A percentile compares a stretch with the other conserved stretches of the same genome.
phyloP scores from a whole-genome alignment of 1,140 invertebrate species.

The Atta texana region DNA sequence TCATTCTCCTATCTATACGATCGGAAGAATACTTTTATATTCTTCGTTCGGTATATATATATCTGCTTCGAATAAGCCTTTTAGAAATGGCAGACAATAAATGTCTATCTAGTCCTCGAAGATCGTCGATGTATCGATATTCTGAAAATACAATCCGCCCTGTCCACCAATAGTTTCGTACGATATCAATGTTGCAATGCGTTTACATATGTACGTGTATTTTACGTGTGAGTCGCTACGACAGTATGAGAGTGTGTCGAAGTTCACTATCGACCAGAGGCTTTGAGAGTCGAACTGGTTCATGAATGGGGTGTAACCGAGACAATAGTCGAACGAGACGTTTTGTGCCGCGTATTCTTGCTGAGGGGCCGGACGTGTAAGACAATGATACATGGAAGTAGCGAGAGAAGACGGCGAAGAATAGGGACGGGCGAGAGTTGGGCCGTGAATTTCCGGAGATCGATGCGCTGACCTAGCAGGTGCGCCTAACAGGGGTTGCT shows the following conservation, averaged over 20 bases:
- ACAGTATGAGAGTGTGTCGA: not conserved
- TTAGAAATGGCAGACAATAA: constrained; percentile 54
- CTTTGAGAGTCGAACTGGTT: constrained; percentile 47
- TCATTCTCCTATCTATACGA: constrained; percentile 5
- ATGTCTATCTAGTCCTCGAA: constrained; percentile 27
- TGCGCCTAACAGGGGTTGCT: not conserved
- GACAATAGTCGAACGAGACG: constrained; percentile 48
- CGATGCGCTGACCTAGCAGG: constrained; percentile 59
- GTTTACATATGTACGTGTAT: not conserved
- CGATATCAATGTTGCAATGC: constrained; percentile 33
- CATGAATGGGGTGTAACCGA: constrained; percentile 49
- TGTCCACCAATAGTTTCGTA: constrained; percentile 31
- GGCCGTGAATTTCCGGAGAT: constrained; percentile 56
- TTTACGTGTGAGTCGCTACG: not conserved
- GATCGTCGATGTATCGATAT: constrained; percentile 53
- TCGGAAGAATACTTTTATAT: constrained; percentile 35
- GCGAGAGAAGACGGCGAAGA: constrained; percentile 24
- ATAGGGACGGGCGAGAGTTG: constrained; percentile 32
- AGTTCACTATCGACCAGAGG: constrained; percentile 49
- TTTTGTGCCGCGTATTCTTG: constrained; percentile 53
- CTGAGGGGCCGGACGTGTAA: constrained; percentile 38
- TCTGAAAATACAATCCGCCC: constrained; percentile 45
- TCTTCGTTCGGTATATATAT: not conserved
- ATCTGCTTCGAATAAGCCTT: constrained; percentile 40
- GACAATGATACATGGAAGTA: constrained; percentile 47